Conservation (phyloP, 2,113 vertebrate species). For the Ceratotherium simum region DNA sequence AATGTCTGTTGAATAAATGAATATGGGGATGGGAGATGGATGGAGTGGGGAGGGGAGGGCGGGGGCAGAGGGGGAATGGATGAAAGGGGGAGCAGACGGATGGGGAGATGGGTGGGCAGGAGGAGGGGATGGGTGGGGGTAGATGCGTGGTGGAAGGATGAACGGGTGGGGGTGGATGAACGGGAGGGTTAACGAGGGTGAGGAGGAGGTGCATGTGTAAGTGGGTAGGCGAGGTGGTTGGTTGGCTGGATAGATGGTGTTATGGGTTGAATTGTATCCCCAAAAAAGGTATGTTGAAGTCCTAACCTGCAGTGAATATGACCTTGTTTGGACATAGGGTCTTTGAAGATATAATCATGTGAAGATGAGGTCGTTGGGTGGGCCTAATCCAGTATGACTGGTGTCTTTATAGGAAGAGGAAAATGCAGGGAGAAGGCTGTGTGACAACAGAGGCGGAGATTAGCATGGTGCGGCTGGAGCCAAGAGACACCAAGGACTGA, state of each 20-base stretch:
- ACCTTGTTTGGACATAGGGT: background rate
- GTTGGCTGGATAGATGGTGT: background rate
- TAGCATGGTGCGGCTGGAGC: rapidly evolving
- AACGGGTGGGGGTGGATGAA: background rate
- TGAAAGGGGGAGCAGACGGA: background rate
- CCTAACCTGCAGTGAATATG: background rate
- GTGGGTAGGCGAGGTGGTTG: rapidly evolving
- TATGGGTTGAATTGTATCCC: background rate
- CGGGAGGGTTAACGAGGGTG: rapidly evolving
- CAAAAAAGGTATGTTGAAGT: rapidly evolving
- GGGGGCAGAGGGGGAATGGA: background rate
- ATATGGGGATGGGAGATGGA: background rate
- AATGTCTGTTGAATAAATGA: background rate
- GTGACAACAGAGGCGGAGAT: background rate
- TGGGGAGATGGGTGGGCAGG: background rate
- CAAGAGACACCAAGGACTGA: rapidly evolving
- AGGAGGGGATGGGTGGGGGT: too few species aligned
- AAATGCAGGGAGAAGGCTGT: rapidly evolving
- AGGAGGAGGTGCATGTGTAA: rapidly evolving
- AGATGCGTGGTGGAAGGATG: too few species aligned
- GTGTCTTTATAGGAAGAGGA: background rate
- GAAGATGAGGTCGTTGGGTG: too few species aligned
- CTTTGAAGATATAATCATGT: background rate
- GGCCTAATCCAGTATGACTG: rapidly evolving
- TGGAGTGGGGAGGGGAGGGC: background rate